These are phyloP conservation scores for Ochropleura plecta DNA, from an alignment of 2,888 invertebrate genomes.

Conservation along the genomic window DNA sequence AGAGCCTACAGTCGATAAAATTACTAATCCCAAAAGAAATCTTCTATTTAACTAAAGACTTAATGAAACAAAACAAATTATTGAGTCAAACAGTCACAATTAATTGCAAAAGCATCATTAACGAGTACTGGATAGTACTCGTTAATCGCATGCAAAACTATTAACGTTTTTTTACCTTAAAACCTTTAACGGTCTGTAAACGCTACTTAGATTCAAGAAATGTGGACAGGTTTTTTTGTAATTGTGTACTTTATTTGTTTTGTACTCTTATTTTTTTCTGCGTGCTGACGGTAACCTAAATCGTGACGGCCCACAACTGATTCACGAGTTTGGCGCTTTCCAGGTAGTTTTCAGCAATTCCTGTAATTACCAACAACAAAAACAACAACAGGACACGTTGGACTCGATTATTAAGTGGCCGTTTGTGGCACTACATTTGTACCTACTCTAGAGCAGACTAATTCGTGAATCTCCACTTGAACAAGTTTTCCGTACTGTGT, in stretches of 20 bases:
- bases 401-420: no score
- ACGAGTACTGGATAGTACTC: constrained; percentile 32
- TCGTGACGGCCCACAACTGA: no score
- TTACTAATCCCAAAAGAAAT: constrained; percentile 14
- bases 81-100: constrained; percentile 51
- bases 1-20: not conserved
- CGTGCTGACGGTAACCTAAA: no score
- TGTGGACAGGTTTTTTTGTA: constrained; percentile 26
- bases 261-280: no score
- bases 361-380: no score
- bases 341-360: no score
- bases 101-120: constrained; percentile 53
- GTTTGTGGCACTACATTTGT: no score
- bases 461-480: no score
- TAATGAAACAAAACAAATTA: constrained; percentile 4
- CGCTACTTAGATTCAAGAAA: constrained; percentile 34
- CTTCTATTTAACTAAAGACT: not conserved
- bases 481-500: no score
- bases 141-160: constrained; percentile 60
- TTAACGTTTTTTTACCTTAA: constrained; percentile 57
- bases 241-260: not conserved
- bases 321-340: no score
- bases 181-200: constrained; percentile 34
- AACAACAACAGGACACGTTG: no score
- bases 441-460: no score